Evolutionary conservation across 2,888 invertebrate genomes (phyloP).

Genomic region (Drosophila vallismaia): DNA sequence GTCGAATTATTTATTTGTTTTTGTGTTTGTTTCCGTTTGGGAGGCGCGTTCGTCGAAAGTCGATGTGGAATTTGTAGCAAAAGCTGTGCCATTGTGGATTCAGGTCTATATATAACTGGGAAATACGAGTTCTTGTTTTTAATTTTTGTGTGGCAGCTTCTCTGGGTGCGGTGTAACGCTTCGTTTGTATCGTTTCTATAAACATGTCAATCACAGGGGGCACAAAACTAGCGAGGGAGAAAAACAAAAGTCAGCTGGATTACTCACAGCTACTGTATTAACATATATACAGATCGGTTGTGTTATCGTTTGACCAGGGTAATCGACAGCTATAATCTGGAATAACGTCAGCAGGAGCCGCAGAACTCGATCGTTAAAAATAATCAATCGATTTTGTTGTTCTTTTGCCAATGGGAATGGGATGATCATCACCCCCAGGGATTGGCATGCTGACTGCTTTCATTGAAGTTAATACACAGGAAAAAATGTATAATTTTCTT

Average conservation of each 20-base stretch:
- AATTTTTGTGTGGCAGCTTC: too few species aligned
- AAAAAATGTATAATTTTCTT: background rate
- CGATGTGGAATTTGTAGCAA: slow-evolving; percentile 32
- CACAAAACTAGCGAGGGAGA: slow-evolving; percentile 26
- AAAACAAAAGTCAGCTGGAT: slow-evolving; percentile 38
- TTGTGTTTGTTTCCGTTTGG: slow-evolving; percentile 36
- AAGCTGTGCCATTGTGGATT: slow-evolving; percentile 26
- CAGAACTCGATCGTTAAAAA: slow-evolving; percentile 30
- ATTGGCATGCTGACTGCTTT: slow-evolving; percentile 19
- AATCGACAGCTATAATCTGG: slow-evolving; percentile 28
- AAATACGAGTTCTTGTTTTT: slow-evolving; percentile 21
- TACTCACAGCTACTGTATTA: slow-evolving; percentile 32
- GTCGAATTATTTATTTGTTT: slow-evolving; percentile 34
- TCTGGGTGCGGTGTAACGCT: too few species aligned
- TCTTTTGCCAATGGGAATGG: slow-evolving; percentile 17
- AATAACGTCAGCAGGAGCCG: slow-evolving; percentile 38
- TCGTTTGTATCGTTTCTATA: slow-evolving; percentile 46
- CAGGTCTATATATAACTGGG: slow-evolving; percentile 22
- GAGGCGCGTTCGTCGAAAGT: slow-evolving; percentile 34
- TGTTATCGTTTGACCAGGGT: slow-evolving; percentile 36
- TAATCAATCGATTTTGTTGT: slow-evolving; percentile 31
- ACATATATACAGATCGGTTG: slow-evolving; percentile 1
- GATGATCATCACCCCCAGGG: slow-evolving; percentile 31
- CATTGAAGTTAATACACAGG: slow-evolving; percentile 15
- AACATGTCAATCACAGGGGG: slow-evolving; percentile 53